Evolutionary conservation across 1,140 invertebrate species (phyloP), one percentile per base, ranked within the genome.

Genomic region (Rhagoletis zephyria): DNA sequence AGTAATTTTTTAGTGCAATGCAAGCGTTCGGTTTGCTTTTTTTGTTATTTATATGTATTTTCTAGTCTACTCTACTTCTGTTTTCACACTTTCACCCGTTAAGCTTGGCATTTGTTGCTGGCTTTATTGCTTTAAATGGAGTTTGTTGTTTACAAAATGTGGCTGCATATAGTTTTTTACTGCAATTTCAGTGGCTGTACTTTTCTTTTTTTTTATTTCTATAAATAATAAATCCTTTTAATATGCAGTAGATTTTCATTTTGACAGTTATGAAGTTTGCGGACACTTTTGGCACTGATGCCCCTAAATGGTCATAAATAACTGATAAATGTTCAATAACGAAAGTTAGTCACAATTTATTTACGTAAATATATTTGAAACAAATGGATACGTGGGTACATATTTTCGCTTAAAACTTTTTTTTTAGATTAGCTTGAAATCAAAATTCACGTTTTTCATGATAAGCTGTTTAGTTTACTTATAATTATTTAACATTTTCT

Each of bases 191-290:
- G 30, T 67, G 5, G 4, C 45, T 48, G 12, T n/a, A 19, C 40
- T 30, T 30, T 63, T 6, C 61, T 30, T 56, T 81, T 42, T 30
- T 81, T 81, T 51, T 56, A 19, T 81, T 30, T 30, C 30, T 56
- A 42, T 74, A 19, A 67, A 19, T 51, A 59, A 56, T 59, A 59
- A 81, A 81, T 81, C n/a, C 48, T 81, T 56, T 30, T 30, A 81
- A 81, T 81, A 56, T 81, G 48, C 74, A 81, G 74, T 81, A 81
- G 74, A 51, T 81, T 81, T 81, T 81, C 16, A 81, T 81, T 81
- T 81, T 81, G 74, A 81, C 74, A 81, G 74, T 56, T 81, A 56
- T 81, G 74, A 81, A 81, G 74, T 81, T 81, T 59, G 74, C 19
- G 74, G 48, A 19, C 74, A 81, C 45, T 81, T 81, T 59, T 81